These are phyloP conservation scores for Drosophila atripex DNA, from an alignment of 2,888 invertebrate genomes.

Conservation along the genomic window DNA sequence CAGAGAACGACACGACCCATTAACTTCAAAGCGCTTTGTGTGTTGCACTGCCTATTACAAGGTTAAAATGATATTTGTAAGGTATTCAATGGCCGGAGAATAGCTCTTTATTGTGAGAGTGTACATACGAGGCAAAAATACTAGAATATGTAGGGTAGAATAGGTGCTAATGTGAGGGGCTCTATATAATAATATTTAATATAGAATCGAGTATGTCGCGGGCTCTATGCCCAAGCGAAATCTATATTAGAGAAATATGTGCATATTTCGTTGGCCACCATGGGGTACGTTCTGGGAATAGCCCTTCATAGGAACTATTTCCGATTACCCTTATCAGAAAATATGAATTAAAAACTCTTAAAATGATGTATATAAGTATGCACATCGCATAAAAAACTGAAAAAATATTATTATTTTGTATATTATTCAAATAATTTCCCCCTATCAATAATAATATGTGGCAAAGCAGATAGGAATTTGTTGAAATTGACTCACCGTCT, in stretches of 20 bases:
- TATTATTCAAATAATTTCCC: no score
- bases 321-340: neutral
- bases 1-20: neutral
- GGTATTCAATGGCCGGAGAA: neutral
- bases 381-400: no score
- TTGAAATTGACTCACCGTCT: slow-evolving; percentile 13
- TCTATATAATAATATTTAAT: neutral
- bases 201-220: neutral
- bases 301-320: neutral
- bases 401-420: neutral
- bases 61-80: slow-evolving; percentile 1
- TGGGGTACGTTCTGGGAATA: no score
- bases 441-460: neutral
- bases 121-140: neutral
- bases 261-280: no score
- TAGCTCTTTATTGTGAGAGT: neutral
- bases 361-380: no score
- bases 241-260: neutral
- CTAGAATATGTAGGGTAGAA: neutral
- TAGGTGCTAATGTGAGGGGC: slow-evolving; percentile 1
- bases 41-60: neutral
- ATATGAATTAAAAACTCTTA: neutral
- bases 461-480: neutral
- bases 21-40: neutral
- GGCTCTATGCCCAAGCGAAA: neutral